A percentile compares a stretch with the other conserved stretches of the same genome.
phyloP scores from a whole-genome alignment of 2,113 vertebrate species.

The Myocastor coypus region DNA sequence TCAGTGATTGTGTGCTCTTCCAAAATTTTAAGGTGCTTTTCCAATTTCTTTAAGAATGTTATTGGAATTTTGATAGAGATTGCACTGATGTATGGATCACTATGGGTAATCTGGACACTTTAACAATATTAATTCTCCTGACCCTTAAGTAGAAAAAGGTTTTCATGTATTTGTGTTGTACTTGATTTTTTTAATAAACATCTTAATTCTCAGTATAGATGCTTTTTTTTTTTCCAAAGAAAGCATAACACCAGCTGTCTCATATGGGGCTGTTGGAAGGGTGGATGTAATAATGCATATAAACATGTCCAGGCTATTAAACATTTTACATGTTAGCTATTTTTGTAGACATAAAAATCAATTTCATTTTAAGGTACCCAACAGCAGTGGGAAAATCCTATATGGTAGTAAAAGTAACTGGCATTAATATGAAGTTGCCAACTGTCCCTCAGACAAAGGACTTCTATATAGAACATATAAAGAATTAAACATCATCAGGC shows the following conservation, averaged over 20 bases:
- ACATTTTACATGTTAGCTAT: conserved; percentile 14
- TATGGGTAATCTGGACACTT: not conserved
- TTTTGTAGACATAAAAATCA: conserved; percentile 62
- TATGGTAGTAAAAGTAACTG: conserved; percentile 22
- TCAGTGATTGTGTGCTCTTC: not conserved
- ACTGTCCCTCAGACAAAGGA: too few relatives aligned
- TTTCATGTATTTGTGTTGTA: not conserved
- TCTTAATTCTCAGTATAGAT: not conserved
- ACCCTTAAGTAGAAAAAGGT: not conserved
- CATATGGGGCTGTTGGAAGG: not conserved
- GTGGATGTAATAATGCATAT: not conserved
- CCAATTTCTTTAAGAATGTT: not conserved
- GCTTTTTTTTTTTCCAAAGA: conserved; percentile 5
- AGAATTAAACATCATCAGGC: too few relatives aligned
- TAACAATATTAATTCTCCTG: not conserved
- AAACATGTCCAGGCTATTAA: conserved; percentile 42
- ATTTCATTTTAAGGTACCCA: conserved; percentile 53
- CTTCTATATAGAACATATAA: too few relatives aligned
- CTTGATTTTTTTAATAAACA: not conserved
- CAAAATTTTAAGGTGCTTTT: not conserved
- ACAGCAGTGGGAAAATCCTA: not conserved
- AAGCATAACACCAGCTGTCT: not conserved
- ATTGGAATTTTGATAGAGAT: not conserved
- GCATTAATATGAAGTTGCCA: not conserved
- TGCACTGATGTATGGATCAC: not conserved